Evolutionary conservation across 64 coral and sea anemone genomes (phyloP).

Genomic region (Stylophora pistillata): DNA sequence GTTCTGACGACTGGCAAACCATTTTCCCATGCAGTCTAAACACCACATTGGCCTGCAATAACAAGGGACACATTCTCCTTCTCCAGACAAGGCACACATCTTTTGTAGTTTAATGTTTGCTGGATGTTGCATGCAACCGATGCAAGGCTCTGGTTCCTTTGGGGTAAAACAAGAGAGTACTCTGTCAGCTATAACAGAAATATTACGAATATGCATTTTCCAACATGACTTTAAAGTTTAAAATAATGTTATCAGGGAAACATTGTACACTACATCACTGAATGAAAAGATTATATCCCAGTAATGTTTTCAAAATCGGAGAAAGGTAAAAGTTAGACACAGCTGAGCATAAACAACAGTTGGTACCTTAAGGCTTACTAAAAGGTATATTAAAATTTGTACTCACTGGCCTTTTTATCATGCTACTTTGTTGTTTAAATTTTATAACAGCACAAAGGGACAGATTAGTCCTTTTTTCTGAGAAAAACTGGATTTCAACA

Average conservation of each 20-base stretch:
- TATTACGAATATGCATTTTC: too few species aligned
- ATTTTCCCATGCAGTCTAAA: conserved; percentile 97
- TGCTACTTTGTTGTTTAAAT: too few species aligned
- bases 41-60: conserved; percentile 98
- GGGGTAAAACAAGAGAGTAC: neutral
- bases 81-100: conserved; percentile 68
- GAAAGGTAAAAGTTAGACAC: too few species aligned
- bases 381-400: too few species aligned
- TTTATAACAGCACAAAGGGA: too few species aligned
- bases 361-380: too few species aligned
- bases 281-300: too few species aligned
- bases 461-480: too few species aligned
- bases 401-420: too few species aligned
- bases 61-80: conserved; percentile 88
- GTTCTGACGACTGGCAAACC: conserved; percentile 98
- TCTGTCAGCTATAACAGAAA: neutral
- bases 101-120: conserved; percentile 94
- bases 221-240: neutral
- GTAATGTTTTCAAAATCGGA: too few species aligned
- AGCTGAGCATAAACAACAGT: too few species aligned
- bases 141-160: conserved; percentile 91
- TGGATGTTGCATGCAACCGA: conserved; percentile 93
- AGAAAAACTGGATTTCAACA: neutral
- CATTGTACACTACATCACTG: too few species aligned
- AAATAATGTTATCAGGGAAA: neutral